Evolutionary conservation across 2,113 vertebrate species (phyloP), one percentile per base, ranked within the genome.

Genomic region (Odontesthes bonariensis): DNA sequence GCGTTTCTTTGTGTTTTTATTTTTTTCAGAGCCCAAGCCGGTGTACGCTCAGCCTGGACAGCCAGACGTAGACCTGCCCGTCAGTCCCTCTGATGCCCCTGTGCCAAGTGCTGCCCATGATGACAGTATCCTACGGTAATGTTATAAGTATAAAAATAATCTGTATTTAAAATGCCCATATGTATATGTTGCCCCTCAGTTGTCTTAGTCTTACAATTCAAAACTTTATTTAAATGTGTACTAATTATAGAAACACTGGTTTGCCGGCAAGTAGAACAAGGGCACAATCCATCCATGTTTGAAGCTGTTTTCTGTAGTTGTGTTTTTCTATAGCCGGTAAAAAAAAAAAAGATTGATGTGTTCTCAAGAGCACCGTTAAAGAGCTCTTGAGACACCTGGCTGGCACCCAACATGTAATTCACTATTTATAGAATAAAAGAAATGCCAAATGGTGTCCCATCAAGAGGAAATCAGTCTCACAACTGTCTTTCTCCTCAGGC

Each of bases 21-120:
- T 6, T 82, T 22, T 69, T 79, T 75, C 57, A 99, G 98, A 99
- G 76, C 97, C 97, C 69, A 99, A 99, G 82, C 98, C 98, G n/a
- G 97, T 99, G 40, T 99, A 98, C 73, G 97, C 98, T 75, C 98
- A 99, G 84, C 96, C 96, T 44, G 98, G 98, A 42, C 98, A 99
- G 81, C 98, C 98, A 51, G 98, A 99, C 32, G 98, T 99, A 74
- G 98, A 99, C 92, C 94, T 99, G 79, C 98, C 98, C 13, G 97
- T 99, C 72, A 99, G 98, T 85, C 98, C 98, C 3, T 96, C 98
- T 70, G 97, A 99, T 78, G 98, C 97, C 52, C 96, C 97, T 31
- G 94, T 97, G 54, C 97, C 97, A 63, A 98, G 94, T 66, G 95
- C 95, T 77, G 92, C 96, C 23, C 96, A 98, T 33, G 98, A 99